Conservation (phyloP, 1,140 invertebrate species). For the Pseudoatta argentina region DNA sequence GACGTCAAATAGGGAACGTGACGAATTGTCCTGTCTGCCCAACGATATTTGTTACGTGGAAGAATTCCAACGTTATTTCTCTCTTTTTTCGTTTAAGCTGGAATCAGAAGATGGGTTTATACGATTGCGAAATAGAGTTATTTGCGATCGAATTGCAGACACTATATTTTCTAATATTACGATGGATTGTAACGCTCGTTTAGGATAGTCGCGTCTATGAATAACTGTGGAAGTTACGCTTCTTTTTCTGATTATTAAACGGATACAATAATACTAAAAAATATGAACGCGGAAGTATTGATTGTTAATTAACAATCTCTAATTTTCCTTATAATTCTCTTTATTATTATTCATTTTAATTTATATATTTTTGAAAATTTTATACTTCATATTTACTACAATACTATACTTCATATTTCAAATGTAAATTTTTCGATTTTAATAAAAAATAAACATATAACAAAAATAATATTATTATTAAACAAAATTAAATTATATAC, state of each 20-base stretch:
- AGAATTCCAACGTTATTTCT: conserved; percentile 23
- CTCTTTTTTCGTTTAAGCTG: background rate
- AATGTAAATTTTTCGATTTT: background rate
- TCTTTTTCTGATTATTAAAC: background rate
- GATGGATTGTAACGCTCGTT: background rate
- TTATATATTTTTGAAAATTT: conserved; percentile 7
- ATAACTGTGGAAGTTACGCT: background rate
- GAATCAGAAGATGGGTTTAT: background rate
- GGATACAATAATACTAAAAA: background rate
- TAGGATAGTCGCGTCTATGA: background rate
- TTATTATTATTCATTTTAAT: background rate
- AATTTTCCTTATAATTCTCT: background rate
- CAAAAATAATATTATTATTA: background rate
- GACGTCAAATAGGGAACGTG: conserved; percentile 1
- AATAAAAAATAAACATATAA: background rate
- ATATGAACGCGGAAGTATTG: background rate
- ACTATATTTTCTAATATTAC: background rate
- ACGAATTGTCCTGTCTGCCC: conserved; percentile 15
- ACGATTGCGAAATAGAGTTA: conserved; percentile 12
- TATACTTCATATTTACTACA: background rate
- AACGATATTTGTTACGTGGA: conserved; percentile 16
- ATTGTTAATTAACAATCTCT: background rate
- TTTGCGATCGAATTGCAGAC: conserved; percentile 4
- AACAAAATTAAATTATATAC: background rate
- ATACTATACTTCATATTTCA: background rate